Percentiles rank a stretch among this genome's conserved stretches.
phyloP scores from a whole-genome alignment of 2,888 invertebrate genomes.

The Autographa pulchrina region DNA sequence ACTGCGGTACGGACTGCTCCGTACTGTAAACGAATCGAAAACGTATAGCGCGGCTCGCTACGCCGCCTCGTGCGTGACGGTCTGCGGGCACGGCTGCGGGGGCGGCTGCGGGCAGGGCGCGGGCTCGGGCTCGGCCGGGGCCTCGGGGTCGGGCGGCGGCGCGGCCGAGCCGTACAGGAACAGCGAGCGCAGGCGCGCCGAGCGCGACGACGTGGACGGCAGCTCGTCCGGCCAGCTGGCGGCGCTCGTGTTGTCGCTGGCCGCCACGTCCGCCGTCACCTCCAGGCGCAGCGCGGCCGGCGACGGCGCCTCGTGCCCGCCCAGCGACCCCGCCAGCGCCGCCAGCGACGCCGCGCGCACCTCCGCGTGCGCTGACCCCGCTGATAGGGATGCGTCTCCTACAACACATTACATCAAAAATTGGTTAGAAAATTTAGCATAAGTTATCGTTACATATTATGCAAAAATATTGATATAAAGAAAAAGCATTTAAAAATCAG shows the following conservation, averaged over 20 bases:
- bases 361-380: slow-evolving; percentile 78
- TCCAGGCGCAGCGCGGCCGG: slow-evolving; percentile 76
- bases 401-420: slow-evolving; percentile 15
- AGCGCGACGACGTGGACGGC: slow-evolving; percentile 77
- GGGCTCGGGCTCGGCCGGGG: slow-evolving; percentile 43
- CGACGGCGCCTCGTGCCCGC: slow-evolving; percentile 73
- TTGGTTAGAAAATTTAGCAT: too few species aligned
- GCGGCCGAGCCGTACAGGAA: slow-evolving; percentile 83
- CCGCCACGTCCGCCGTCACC: slow-evolving; percentile 79
- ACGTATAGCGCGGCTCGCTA: slow-evolving; percentile 32
- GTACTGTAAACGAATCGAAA: slow-evolving; percentile 43
- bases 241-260: slow-evolving; percentile 74
- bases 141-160: slow-evolving; percentile 77
- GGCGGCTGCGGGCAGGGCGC: slow-evolving; percentile 48
- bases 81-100: slow-evolving; percentile 23
- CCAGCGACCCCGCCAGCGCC: slow-evolving; percentile 84
- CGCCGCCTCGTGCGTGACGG: slow-evolving; percentile 15
- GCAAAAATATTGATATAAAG: too few species aligned
- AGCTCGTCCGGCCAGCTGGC: slow-evolving; percentile 78
- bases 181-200: slow-evolving; percentile 76
- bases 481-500: not conserved
- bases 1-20: slow-evolving; percentile 29
- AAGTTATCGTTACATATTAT: too few species aligned
- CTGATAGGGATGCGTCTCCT: slow-evolving; percentile 86
- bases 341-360: slow-evolving; percentile 82